phyloP scores from a whole-genome alignment of 1,140 invertebrate genomes.

The Colletes gigas region DNA sequence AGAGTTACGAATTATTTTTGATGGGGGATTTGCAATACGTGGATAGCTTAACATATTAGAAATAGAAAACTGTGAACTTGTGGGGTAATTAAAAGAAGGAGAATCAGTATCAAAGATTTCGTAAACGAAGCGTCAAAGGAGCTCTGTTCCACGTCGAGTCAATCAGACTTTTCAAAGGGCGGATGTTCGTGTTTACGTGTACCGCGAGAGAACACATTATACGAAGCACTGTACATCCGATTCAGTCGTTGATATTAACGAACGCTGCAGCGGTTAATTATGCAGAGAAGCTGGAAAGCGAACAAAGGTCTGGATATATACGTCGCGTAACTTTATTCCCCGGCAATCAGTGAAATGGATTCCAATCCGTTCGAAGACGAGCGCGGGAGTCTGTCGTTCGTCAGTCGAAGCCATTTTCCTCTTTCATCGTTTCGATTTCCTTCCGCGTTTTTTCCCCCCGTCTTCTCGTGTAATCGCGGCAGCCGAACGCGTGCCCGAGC shows the following conservation, averaged over 20 bases:
- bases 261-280: conserved; percentile 45
- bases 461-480: conserved; percentile 6
- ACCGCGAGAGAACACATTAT: too few species aligned
- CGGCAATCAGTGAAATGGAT: conserved; percentile 52
- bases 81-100: too few species aligned
- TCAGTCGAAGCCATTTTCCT: background rate
- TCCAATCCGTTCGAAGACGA: conserved; percentile 43
- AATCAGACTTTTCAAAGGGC: background rate
- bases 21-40: too few species aligned
- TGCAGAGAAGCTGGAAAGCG: conserved; percentile 30
- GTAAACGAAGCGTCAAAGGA: too few species aligned
- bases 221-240: background rate
- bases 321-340: conserved; percentile 7
- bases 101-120: too few species aligned
- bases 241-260: conserved; percentile 34
- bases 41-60: too few species aligned
- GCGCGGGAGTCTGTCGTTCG: background rate
- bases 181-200: too few species aligned
- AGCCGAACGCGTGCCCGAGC: conserved; percentile 11
- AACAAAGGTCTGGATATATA: conserved; percentile 15
- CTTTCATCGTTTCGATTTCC: conserved; percentile 13
- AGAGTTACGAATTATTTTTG: too few species aligned
- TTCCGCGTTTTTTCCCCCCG: background rate
- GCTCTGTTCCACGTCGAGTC: background rate
- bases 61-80: too few species aligned